Base-by-base conservation (phyloP, 1,140 invertebrate species). In the Dolichoris vasculosae region DNA sequence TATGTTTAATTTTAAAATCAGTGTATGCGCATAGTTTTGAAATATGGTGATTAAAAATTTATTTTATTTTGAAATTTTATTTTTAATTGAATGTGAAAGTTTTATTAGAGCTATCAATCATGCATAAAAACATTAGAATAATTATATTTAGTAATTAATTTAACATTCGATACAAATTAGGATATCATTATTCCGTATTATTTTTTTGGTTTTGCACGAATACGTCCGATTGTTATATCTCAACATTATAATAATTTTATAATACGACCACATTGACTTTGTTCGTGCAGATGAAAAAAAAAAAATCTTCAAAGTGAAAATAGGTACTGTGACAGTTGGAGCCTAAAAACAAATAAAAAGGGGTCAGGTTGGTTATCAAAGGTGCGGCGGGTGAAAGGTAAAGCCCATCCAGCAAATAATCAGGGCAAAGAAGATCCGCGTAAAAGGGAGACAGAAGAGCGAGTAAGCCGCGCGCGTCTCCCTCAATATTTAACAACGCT, bases 401-500 rank as follows among this genome's bases (percentile, higher is more conserved):
- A 59, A 67, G 26, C n/a, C 9, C 78, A 46, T 46, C 30, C 40
- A 43, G 63, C 64, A 46, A 81, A 81, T 81, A 81, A 69, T 48
- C 38, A 43, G 15, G 30, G 23, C 7, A 64, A 23, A 67, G 76
- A 59, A 38, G 15, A 59, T 55, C 15, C 15, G 17, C 30, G 26
- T 35, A 59, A 78, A n/a, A 35, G 48, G 48, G 32, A 48, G 6
- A 51, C 0, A 51, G 43, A 76, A 32, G 73, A 17, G 40, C 13
- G 43, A 32, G 75, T 48, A 59, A 59, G 48, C 4, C 9, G 69
- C 23, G 35, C 69, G 26, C 30, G n/a, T 77, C 55, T 26, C 15
- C 7, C 30, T n/a, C 59, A 59, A 84, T 79, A 63, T 80, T 79
- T 43, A 63, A 73, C 76, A 51, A 71, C n/a, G 83, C 75, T 59